phyloP scores from a whole-genome alignment of 2,113 vertebrate species.

The Pterocles gutturalis region DNA sequence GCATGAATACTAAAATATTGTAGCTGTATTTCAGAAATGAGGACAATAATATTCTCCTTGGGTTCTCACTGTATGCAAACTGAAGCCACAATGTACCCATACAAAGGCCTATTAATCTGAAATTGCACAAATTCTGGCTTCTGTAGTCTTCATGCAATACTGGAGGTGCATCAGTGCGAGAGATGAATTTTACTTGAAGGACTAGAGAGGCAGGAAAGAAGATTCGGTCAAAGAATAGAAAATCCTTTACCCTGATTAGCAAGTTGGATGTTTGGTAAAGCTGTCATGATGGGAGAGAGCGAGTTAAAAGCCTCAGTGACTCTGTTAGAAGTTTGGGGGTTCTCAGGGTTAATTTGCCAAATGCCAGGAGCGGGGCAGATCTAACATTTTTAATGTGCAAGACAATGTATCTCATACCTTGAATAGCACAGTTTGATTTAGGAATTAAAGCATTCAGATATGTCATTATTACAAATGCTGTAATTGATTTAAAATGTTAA shows the following conservation, averaged over 20 bases:
- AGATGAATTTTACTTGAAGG: not conserved
- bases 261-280: not conserved
- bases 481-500: not conserved
- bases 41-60: not conserved
- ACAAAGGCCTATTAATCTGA: not conserved
- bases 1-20: not conserved
- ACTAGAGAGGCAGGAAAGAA: not conserved
- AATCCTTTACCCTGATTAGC: not conserved
- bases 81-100: not conserved
- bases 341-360: not conserved
- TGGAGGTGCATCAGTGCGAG: not conserved
- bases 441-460: not conserved
- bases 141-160: not conserved
- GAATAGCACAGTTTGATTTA: not conserved
- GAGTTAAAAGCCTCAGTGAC: not conserved
- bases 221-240: not conserved
- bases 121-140: not conserved
- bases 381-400: accelerated
- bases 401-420: accelerated
- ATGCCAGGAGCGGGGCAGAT: not conserved
- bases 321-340: not conserved
- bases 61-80: accelerated
- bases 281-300: not conserved
- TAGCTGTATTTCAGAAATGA: not conserved
- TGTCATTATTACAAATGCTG: not conserved